Evolutionary conservation across 2,888 invertebrate species (phyloP), one percentile per base, ranked within the genome.

Genomic region (Nezara viridula): DNA sequence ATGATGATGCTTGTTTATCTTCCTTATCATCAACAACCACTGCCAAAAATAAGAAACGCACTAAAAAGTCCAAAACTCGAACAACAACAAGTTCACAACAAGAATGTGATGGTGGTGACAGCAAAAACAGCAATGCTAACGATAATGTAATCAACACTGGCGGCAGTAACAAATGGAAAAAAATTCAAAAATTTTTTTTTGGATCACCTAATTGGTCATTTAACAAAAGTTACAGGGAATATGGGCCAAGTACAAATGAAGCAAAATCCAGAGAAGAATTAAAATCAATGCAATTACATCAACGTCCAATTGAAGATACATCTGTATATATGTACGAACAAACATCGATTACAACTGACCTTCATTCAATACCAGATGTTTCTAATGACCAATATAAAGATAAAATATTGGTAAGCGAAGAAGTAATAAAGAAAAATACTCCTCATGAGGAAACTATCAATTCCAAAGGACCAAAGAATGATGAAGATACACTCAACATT

Each of bases 161-260:
- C 37, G 21, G 66, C 5, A 37, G n/a, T 81, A 81, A 81, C 44
- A 81, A 47, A 12, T 81, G 81, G 81, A 81, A 81, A 4, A 81
- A 81, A 47, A 81, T 81, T n/a, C 81, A 81, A 44, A 81, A 40
- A 40, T 81, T 81, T 81, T 81, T 81, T 44, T 81, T 81, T 81
- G 2, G 2, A 2, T n/a, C 40, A 7, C 40, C 81, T 24, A n/a
- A 24, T n/a, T 44, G 81, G 81, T 47, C 81, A 40, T 44, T 47
- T 3, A 81, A 9, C 81, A 81, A n/a, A 81, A 81, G 81, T 81
- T 81, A 81, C 40, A 81, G n/a, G 21, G 24, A 1, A n/a, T 44
- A n/a, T 1, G 81, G 16, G n/a, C 44, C 32, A 81, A 81, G 44
- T 0, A 81, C 44, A 81, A n/a, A 1, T 37, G 81, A 47, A 81